Conservation (phyloP, 2,888 invertebrate species). For the Aphrophora alni region DNA sequence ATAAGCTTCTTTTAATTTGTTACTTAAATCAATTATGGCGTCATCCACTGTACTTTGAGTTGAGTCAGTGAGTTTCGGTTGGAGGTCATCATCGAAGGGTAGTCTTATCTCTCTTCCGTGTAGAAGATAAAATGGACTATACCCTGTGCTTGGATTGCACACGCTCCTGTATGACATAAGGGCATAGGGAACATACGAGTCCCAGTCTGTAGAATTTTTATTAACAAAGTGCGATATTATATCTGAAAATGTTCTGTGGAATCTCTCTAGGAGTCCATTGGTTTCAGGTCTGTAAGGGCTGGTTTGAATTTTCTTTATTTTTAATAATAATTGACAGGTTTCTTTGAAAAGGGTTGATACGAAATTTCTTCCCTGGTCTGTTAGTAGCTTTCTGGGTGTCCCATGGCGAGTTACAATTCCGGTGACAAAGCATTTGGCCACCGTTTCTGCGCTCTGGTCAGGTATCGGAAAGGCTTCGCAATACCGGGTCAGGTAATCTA, state of each 20-base stretch:
- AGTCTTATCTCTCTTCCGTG: background rate
- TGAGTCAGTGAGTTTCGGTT: background rate
- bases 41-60: conserved; percentile 13
- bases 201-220: conserved; percentile 52
- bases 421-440: conserved; percentile 53
- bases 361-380: conserved; percentile 57
- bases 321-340: conserved; percentile 21
- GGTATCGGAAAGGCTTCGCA: conserved; percentile 52
- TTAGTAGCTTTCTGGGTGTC: conserved; percentile 54
- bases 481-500: conserved; percentile 51
- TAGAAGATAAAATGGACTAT: background rate
- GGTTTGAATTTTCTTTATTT: conserved; percentile 30
- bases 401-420: conserved; percentile 54
- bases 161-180: background rate
- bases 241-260: conserved; percentile 52
- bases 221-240: conserved; percentile 53
- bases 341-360: conserved; percentile 53
- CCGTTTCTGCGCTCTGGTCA: conserved; percentile 53
- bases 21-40: background rate
- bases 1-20: background rate
- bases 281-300: conserved; percentile 53
- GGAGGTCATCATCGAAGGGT: conserved; percentile 1
- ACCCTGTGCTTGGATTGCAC: too few relatives aligned
- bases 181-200: conserved; percentile 37
- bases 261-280: too few relatives aligned